phyloP scores from a whole-genome alignment of 1,140 invertebrate species.

The Condylostylus longicornis region DNA sequence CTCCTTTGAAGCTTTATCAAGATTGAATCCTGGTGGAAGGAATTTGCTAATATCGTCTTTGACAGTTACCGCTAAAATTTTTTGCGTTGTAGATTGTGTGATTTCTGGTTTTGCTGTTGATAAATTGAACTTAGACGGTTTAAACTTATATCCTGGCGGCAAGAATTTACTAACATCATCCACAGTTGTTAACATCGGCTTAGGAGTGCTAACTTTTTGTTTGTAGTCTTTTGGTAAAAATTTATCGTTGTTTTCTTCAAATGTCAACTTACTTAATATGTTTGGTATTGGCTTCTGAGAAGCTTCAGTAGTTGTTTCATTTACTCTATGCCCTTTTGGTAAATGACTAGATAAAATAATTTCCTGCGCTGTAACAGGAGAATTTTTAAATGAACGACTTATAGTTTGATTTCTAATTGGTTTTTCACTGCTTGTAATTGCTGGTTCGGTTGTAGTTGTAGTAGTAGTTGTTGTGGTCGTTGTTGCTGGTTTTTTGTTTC shows the following conservation, averaged over 20 bases:
- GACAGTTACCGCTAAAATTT: constrained; percentile 26
- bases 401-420: constrained; percentile 28
- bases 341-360: constrained; percentile 38
- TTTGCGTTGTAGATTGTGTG: constrained; percentile 27
- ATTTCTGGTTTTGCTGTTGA: constrained; percentile 20
- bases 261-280: constrained; percentile 22
- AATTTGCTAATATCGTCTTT: constrained; percentile 33
- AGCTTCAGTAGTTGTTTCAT: constrained; percentile 30
- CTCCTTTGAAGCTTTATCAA: constrained; percentile 21
- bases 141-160: constrained; percentile 41
- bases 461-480: constrained; percentile 34
- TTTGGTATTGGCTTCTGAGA: constrained; percentile 13
- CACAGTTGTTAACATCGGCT: constrained; percentile 14
- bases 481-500: constrained; percentile 37
- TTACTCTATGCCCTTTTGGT: constrained; percentile 44
- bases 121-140: too few species aligned
- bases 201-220: constrained; percentile 11
- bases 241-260: constrained; percentile 25
- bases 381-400: constrained; percentile 27
- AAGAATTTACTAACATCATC: constrained; percentile 45
- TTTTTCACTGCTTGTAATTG: constrained; percentile 9
- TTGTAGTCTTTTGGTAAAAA: constrained; percentile 52
- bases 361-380: constrained; percentile 18
- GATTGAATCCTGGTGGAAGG: constrained; percentile 40
- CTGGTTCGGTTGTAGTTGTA: constrained; percentile 30